phyloP scores from a whole-genome alignment of 1,140 invertebrate genomes.

The Drosophila seguyi region DNA sequence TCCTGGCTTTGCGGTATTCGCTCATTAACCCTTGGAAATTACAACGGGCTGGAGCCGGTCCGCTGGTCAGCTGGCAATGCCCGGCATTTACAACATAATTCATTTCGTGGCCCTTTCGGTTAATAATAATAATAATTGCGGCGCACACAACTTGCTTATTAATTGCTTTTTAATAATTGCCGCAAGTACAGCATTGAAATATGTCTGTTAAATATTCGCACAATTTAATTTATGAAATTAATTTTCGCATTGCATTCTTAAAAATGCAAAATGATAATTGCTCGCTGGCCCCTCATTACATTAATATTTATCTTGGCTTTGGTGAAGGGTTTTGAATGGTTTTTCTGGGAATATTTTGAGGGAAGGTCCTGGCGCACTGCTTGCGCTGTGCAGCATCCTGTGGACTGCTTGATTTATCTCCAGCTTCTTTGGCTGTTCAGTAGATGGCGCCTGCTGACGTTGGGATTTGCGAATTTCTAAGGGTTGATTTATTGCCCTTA shows the following conservation, averaged over 20 bases:
- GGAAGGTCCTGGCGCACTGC: conserved; percentile 54
- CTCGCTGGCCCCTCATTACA: neutral
- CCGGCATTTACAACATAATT: conserved; percentile 83
- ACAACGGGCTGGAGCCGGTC: conserved; percentile 34
- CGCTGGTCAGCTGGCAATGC: conserved; percentile 52
- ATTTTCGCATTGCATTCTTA: conserved; percentile 62
- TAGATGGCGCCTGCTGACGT: conserved; percentile 55
- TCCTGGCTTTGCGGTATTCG: conserved; percentile 71
- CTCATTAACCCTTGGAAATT: conserved; percentile 80
- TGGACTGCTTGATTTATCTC: conserved; percentile 39
- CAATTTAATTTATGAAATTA: conserved; percentile 77
- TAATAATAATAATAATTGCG: conserved; percentile 57
- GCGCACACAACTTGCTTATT: conserved; percentile 65
- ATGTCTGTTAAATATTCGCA: conserved; percentile 55
- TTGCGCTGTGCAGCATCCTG: conserved; percentile 43
- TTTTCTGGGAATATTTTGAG: neutral
- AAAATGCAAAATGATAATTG: conserved; percentile 61
- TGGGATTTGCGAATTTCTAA: neutral
- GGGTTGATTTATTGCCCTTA: conserved; percentile 31
- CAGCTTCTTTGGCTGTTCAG: conserved; percentile 37
- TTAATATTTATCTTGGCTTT: conserved; percentile 42
- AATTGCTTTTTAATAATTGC: conserved; percentile 83
- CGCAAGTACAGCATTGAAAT: conserved; percentile 42
- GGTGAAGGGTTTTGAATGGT: neutral
- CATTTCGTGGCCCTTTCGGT: conserved; percentile 42